Percentiles rank a stretch among this genome's conserved stretches.
Evolutionary conservation across 2,888 invertebrate species (phyloP).

Genomic region (Melinaea marsaeus): DNA sequence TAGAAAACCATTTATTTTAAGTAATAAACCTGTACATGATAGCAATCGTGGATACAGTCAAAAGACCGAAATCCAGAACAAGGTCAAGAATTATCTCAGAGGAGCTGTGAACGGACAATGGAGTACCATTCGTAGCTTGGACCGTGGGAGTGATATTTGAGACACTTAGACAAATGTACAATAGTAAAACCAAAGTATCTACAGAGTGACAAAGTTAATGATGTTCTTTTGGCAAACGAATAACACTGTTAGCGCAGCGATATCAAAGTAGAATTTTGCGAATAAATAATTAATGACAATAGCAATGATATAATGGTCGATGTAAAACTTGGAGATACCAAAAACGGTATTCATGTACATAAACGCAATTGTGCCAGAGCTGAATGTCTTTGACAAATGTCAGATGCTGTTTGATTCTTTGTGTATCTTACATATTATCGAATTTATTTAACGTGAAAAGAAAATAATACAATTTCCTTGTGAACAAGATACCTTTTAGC

Average conservation of each 20-base stretch:
- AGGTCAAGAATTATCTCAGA: conserved; percentile 70
- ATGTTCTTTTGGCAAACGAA: conserved; percentile 22
- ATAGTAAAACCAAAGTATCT: conserved; percentile 27
- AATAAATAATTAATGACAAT: conserved; percentile 15
- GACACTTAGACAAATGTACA: conserved; percentile 44
- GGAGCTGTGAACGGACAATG: conserved; percentile 60
- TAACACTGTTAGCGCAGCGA: conserved; percentile 20
- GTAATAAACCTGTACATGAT: conserved; percentile 14
- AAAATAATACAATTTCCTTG: conserved; percentile 25
- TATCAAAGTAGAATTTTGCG: conserved; percentile 20
- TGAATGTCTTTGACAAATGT: conserved; percentile 42
- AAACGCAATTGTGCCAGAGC: conserved; percentile 41
- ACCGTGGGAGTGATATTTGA: conserved; percentile 68
- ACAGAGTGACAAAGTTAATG: conserved; percentile 30
- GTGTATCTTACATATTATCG: neutral
- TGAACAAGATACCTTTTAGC: conserved; percentile 11
- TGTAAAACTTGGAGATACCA: conserved; percentile 41
- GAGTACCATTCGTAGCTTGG: conserved; percentile 50
- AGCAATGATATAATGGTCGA: conserved; percentile 33
- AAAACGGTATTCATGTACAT: conserved; percentile 43
- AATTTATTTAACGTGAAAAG: conserved; percentile 10
- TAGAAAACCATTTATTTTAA: conserved; percentile 7
- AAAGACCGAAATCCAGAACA: conserved; percentile 56
- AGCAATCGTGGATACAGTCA: conserved; percentile 40
- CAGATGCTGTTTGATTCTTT: conserved; percentile 8